A percentile compares a stretch with the other conserved stretches of the same genome.
phyloP scores from a whole-genome alignment of 2,797 vertebrate genomes.

The Hylomyscus alleni region DNA sequence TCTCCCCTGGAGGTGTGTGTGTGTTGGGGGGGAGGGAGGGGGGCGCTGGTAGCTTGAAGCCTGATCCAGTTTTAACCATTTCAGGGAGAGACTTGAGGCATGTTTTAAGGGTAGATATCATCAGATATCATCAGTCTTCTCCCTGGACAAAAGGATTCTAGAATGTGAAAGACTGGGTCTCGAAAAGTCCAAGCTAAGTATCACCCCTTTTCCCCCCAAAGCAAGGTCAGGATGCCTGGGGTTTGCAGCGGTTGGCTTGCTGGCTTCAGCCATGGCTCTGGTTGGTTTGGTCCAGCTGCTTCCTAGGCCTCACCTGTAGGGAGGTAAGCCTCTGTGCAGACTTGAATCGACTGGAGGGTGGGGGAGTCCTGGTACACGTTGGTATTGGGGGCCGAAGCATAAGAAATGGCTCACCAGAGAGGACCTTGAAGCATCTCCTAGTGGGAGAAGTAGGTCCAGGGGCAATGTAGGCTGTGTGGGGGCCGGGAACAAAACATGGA shows the following conservation, averaged over 20 bases:
- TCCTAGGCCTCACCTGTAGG: background rate
- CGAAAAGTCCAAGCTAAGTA: background rate
- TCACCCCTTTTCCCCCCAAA: background rate
- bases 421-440: background rate
- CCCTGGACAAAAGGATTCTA: background rate
- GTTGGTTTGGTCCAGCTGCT: background rate
- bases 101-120: background rate
- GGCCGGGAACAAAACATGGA: background rate
- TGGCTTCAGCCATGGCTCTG: conserved; percentile 1
- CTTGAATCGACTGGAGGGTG: background rate
- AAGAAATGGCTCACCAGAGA: background rate
- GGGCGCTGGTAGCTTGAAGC: background rate
- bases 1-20: conserved; percentile 37
- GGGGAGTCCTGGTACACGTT: background rate
- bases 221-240: background rate
- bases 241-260: background rate
- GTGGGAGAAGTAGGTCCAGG: background rate
- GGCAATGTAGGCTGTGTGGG: background rate
- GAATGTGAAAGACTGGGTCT: background rate
- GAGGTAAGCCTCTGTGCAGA: background rate
- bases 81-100: background rate
- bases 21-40: too few relatives aligned
- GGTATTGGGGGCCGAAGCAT: background rate
- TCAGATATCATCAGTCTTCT: background rate
- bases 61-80: conserved; percentile 14